A percentile compares a stretch with the other conserved stretches of the same genome.
phyloP scores from a whole-genome alignment of 2,888 invertebrate species.

The Busseola fusca region DNA sequence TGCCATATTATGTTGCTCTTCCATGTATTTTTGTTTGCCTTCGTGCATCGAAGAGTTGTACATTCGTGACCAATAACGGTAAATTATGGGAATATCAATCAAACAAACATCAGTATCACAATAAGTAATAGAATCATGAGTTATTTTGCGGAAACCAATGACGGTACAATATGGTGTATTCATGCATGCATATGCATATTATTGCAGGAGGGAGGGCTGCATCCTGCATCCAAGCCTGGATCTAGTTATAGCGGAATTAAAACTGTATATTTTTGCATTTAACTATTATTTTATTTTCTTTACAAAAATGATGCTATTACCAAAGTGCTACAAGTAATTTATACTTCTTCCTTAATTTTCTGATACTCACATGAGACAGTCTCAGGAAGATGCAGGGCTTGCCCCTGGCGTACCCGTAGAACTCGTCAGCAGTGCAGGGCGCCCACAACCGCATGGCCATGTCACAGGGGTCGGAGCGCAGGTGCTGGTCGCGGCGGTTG shows the following conservation, averaged over 20 bases:
- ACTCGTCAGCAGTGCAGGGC: constrained; percentile 91
- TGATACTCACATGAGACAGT: constrained; percentile 89
- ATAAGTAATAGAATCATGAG: background rate
- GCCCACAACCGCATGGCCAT: constrained; percentile 79
- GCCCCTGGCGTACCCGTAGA: constrained; percentile 92
- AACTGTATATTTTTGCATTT: background rate
- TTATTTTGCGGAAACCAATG: background rate
- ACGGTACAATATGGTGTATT: background rate
- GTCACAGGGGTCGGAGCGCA: constrained; percentile 78
- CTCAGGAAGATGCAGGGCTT: constrained; percentile 94
- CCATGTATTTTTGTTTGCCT: background rate
- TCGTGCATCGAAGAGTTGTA: background rate
- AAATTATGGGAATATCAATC: background rate
- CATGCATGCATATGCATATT: background rate
- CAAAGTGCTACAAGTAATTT: background rate
- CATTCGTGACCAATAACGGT: background rate
- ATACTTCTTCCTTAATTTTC: background rate
- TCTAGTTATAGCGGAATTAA: background rate
- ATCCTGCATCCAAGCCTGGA: background rate
- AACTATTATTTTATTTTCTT: background rate
- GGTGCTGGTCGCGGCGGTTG: constrained; percentile 73
- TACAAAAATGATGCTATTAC: background rate
- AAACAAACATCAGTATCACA: background rate
- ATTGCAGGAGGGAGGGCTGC: background rate
- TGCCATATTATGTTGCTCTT: too few relatives aligned